Base-by-base conservation (phyloP, 2,113 vertebrate genomes). In the Oceanodroma tethys region DNA sequence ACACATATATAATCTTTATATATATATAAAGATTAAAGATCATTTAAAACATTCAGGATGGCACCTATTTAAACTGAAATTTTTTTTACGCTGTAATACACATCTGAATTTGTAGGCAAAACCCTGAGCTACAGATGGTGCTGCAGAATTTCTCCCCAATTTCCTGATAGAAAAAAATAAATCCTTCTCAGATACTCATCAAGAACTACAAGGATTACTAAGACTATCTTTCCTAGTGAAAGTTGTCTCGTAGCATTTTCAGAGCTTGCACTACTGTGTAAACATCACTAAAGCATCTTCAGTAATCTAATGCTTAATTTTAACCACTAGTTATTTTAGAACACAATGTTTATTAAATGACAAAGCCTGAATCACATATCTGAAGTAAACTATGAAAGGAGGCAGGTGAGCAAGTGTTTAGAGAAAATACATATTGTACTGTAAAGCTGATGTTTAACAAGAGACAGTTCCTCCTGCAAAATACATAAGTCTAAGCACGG, bases 401-500 rank as follows among this genome's bases (percentile, higher is more conserved):
- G 16, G 4, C 17, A n/a, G 48, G 34, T 23, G 32, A 88, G 53
- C 14, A 80, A 75, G 9, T 9, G 21, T 16, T 78, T 56, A n/a
- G 25, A 83, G 42, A 81, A 96, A 78, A 92, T 4, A 12, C 12
- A 6, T 26, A n/a, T 23, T 40, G 10, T 53, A 16, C 16, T 16
- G 53, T 11, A 82, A 68, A 74, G 42, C 6, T 78, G 52, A 25
- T 18, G 27, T 50, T 73, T 72, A 42, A 13, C 3, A 29, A 55
- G 29, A 71, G 53, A 22, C 6, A 72, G 16, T 7, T 67, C 60
- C 23, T 36, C 18, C 23, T 16, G 16, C 16, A 25, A 67, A n/a
- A 25, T 23, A 42, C 10, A 0, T 9, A 45, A 63, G 10, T 2
- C 0, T 36, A 45, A 71, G 36, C 16, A 52, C 13, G 43, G 50